Evolutionary conservation across 2,113 vertebrate genomes (phyloP).

Genomic region (Typhlomys cinereus): DNA sequence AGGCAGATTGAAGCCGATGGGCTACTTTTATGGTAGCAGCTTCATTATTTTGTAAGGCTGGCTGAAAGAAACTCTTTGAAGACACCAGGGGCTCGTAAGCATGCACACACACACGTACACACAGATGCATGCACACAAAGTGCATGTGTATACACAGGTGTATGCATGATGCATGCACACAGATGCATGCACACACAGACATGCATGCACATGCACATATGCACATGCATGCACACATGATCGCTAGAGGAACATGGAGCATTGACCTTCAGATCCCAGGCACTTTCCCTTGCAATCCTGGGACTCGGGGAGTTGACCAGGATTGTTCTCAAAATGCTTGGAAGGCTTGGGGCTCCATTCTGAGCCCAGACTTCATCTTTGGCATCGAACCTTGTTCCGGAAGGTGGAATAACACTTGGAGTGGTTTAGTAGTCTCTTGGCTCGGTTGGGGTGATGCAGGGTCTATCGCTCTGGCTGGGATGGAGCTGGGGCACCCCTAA

Average conservation of each 20-base stretch:
- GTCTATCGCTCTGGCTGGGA: fast-evolving
- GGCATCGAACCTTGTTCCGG: not conserved
- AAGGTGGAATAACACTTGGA: not conserved
- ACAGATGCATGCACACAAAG: not conserved
- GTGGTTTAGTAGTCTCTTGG: not conserved
- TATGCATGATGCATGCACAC: not conserved
- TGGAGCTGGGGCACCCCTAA: not conserved
- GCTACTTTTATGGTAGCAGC: slow-evolving; percentile 59
- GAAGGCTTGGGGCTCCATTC: not conserved
- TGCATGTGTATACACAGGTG: too few species aligned
- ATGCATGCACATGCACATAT: not conserved
- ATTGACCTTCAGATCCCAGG: not conserved
- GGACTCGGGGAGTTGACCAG: too few species aligned
- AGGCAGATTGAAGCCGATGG: slow-evolving; percentile 56
- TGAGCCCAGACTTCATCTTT: not conserved
- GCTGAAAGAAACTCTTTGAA: slow-evolving; percentile 62
- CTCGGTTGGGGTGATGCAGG: not conserved
- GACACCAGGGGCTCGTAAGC: not conserved
- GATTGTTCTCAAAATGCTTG: not conserved
- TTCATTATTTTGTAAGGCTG: slow-evolving; percentile 54
- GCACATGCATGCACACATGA: too few species aligned
- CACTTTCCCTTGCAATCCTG: not conserved
- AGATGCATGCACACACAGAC: not conserved
- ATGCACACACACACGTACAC: not conserved
- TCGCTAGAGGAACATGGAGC: not conserved